Base-by-base conservation (phyloP, 2,797 vertebrate genomes). In the Sandelia bainsii region DNA sequence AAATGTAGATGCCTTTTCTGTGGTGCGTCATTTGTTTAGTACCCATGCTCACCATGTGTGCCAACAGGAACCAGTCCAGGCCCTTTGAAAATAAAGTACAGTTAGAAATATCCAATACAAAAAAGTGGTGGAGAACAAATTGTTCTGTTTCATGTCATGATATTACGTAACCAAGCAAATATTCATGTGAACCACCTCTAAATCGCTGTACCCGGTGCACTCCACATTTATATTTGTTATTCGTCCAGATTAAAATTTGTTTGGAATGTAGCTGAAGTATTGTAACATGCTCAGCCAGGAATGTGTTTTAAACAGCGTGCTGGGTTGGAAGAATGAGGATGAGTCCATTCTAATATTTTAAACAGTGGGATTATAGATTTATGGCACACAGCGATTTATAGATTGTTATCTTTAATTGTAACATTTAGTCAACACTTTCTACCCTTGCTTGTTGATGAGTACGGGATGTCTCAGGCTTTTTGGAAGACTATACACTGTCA, bases 11-110 rank as follows among this genome's bases (percentile, higher is more conserved):
- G 60, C 49, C 79, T 73, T 54, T 32, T 71, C 50, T 68, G 67
- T 70, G 63, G 72, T 64, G 57, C 86, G 80, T 87, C 79, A 76
- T 75, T 77, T 83, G 70, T 81, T 27, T 66, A 19, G 67, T 75
- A 67, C 57, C 69, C 49, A 20, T 72, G 49, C 66, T 69, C n/a
- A 65, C 46, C 13, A 14, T 68, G 58, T 44, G 34, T 27, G 52
- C 75, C 75, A 85, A 60, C 42, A 53, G 77, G 62, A 83, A 69
- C 44, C 45, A 39, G 19, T 69, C 72, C 85, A 75, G 48, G 48
- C 29, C 25, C 52, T 65, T 81, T 77, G 50, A 75, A 80, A 71
- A 71, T 64, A 20, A 62, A 79, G 62, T 34, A 69, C 57, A 75
- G 32, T 74, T 64, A 72, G 61, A 77, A 64, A 79, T 74, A 81